phyloP scores from a whole-genome alignment of 2,113 vertebrate species.

The Corythoichthys intestinalis region DNA sequence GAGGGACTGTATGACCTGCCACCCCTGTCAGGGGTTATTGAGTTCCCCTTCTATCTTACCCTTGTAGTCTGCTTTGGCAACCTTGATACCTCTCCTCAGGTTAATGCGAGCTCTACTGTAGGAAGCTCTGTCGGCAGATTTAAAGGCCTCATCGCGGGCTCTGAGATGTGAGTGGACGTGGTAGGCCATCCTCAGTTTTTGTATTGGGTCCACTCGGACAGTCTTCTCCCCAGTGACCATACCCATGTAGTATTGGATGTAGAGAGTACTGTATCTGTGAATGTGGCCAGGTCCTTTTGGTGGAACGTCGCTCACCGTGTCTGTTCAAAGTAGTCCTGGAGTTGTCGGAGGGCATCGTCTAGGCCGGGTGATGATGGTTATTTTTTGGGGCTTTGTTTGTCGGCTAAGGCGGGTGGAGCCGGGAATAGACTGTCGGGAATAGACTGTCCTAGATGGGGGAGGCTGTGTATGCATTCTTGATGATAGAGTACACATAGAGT shows the following conservation, averaged over 20 bases:
- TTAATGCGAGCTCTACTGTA: not conserved
- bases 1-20: not conserved
- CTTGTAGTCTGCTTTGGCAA: not conserved
- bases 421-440: too few relatives aligned
- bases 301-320: not conserved
- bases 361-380: not conserved
- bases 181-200: not conserved
- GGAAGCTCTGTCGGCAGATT: not conserved
- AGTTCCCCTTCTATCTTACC: not conserved
- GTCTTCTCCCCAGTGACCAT: not conserved
- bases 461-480: too few relatives aligned
- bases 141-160: not conserved
- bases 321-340: not conserved
- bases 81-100: not conserved
- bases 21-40: not conserved
- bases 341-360: not conserved
- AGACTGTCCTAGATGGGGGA: too few relatives aligned
- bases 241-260: not conserved
- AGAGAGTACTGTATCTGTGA: not conserved
- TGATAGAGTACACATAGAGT: too few relatives aligned
- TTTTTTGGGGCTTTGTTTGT: too few relatives aligned
- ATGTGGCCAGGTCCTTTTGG: not conserved
- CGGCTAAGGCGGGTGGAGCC: too few relatives aligned
- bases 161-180: not conserved
- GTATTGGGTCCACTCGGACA: not conserved